Evolutionary conservation across 2,113 vertebrate genomes (phyloP).

Genomic region (Muscicapa adusta): DNA sequence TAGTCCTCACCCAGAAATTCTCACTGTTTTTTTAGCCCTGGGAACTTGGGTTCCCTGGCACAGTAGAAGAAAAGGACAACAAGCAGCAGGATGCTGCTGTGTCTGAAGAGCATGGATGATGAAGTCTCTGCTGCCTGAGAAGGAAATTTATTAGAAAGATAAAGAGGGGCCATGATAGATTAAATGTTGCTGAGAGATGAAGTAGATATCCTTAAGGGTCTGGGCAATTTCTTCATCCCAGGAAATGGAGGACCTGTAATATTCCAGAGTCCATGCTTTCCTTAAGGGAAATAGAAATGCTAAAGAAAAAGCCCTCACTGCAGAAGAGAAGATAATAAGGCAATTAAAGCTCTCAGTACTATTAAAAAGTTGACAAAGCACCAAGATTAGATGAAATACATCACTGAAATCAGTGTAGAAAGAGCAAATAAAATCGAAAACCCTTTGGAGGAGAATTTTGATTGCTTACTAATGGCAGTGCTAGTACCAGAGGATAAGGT

Average conservation of each 20-base stretch:
- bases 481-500: constrained; percentile 55
- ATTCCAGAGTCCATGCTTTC: constrained; percentile 29
- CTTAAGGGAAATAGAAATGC: constrained; percentile 53
- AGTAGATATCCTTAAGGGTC: constrained; percentile 32
- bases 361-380: constrained; percentile 68
- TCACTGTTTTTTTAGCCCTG: rapidly evolving
- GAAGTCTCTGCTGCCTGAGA: constrained; percentile 10
- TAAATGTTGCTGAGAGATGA: constrained; percentile 43
- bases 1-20: not conserved
- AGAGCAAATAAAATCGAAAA: constrained; percentile 65
- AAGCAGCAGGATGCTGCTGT: not conserved
- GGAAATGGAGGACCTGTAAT: constrained; percentile 20
- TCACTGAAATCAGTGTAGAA: constrained; percentile 33
- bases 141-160: constrained; percentile 51
- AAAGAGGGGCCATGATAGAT: constrained; percentile 34
- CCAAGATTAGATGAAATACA: constrained; percentile 57
- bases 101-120: not conserved
- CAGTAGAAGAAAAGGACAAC: not conserved
- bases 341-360: constrained; percentile 65
- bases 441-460: constrained; percentile 65
- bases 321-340: constrained; percentile 53
- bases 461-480: constrained; percentile 65
- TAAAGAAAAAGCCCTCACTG: constrained; percentile 41
- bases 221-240: constrained; percentile 32
- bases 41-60: not conserved